These are phyloP conservation scores for Eurytoma californica DNA, from an alignment of 2,888 invertebrate genomes.

Conservation along the genomic window DNA sequence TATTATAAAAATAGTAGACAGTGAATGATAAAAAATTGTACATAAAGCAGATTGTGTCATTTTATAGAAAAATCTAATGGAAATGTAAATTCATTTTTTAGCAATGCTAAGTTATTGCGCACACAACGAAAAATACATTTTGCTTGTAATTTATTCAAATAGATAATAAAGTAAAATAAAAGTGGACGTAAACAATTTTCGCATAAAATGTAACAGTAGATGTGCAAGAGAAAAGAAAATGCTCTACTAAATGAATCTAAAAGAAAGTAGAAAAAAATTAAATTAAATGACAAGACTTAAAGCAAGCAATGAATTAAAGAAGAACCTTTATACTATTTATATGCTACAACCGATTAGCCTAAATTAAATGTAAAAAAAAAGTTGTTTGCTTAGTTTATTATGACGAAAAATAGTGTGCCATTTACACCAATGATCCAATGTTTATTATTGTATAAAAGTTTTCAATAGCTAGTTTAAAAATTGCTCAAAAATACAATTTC, in stretches of 20 bases:
- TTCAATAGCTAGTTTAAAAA: constrained; percentile 14
- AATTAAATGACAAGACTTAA: constrained; percentile 8
- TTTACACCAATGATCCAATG: constrained; percentile 27
- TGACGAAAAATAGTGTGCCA: constrained; percentile 12
- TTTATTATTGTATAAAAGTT: constrained; percentile 17
- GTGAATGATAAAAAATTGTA: constrained; percentile 23
- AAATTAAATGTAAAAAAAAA: constrained; percentile 10
- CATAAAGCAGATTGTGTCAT: constrained; percentile 21
- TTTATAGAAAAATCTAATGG: constrained; percentile 20
- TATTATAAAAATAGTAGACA: not conserved
- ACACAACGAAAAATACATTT: constrained; percentile 35
- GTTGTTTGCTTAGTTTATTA: constrained; percentile 18
- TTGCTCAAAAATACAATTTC: constrained; percentile 40
- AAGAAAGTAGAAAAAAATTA: not conserved
- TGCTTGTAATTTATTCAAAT: constrained; percentile 23
- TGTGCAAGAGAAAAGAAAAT: constrained; percentile 2
- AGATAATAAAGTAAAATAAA: constrained; percentile 11
- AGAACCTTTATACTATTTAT: constrained; percentile 24
- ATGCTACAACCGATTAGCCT: constrained; percentile 15
- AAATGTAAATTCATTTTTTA: constrained; percentile 14
- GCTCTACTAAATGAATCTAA: not conserved
- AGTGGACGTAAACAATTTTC: constrained; percentile 10
- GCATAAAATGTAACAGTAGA: constrained; percentile 9
- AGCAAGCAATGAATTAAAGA: not conserved
- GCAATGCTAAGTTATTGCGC: not conserved